A percentile compares a stretch with the other conserved stretches of the same genome.
These are phyloP conservation scores for Acholoe squamosa DNA, from an alignment of 2,888 invertebrate species.

Conservation along the genomic window DNA sequence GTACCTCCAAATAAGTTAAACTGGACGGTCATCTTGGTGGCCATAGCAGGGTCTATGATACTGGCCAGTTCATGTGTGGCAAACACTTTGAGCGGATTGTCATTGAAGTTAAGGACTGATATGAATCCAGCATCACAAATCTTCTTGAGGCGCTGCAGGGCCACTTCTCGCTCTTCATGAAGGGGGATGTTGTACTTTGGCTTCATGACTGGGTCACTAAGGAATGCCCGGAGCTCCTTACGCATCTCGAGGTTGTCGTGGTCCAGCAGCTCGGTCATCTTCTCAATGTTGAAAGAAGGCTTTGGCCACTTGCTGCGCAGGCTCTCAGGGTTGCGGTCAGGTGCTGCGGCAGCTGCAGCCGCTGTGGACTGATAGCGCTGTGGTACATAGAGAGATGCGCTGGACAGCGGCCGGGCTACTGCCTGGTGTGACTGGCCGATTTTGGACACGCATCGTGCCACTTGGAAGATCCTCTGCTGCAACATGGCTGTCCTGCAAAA, in stretches of 20 bases:
- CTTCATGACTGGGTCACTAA: constrained; percentile 65
- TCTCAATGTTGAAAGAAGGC: constrained; percentile 63
- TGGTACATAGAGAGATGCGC: neutral
- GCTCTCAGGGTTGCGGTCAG: constrained; percentile 2
- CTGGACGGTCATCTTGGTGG: constrained; percentile 72
- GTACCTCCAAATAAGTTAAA: constrained; percentile 81
- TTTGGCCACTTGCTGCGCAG: constrained; percentile 62
- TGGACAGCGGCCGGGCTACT: neutral
- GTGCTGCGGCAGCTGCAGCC: neutral
- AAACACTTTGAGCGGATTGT: constrained; percentile 70
- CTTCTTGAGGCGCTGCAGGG: constrained; percentile 68
- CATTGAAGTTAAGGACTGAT: constrained; percentile 70
- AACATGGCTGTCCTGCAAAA: constrained; percentile 9
- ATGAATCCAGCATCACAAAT: constrained; percentile 71
- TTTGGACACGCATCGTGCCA: neutral
- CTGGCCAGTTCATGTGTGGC: constrained; percentile 71
- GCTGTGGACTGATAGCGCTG: neutral
- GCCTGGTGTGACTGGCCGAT: neutral
- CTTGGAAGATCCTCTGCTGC: neutral
- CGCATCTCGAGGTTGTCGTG: constrained; percentile 71
- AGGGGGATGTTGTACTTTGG: constrained; percentile 70
- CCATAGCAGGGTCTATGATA: constrained; percentile 70
- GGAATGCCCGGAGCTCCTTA: constrained; percentile 66
- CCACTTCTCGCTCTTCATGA: constrained; percentile 69
- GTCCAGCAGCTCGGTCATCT: constrained; percentile 68